Conservation (phyloP, 2,113 vertebrate genomes). For the Elaphurus davidianus region DNA sequence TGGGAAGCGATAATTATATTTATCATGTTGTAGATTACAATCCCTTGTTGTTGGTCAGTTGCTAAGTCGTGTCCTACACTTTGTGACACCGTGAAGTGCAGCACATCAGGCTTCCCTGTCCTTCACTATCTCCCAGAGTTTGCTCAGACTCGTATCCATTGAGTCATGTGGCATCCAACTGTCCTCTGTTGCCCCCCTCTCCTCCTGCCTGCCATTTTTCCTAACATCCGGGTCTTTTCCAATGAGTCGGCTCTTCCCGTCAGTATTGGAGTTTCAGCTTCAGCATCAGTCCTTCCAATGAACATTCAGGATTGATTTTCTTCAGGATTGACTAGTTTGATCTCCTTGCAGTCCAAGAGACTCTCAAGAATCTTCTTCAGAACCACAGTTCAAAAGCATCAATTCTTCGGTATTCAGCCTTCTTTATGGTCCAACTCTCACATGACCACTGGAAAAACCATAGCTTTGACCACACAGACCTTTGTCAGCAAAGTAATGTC, state of each 20-base stretch:
- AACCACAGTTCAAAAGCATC: not conserved
- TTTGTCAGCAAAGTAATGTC: not conserved
- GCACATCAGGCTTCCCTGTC: not conserved
- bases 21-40: not conserved
- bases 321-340: not conserved
- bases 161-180: not conserved
- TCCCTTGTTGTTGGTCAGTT: not conserved
- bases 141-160: not conserved
- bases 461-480: not conserved
- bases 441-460: not conserved
- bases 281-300: not conserved
- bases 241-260: not conserved
- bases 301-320: not conserved
- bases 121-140: not conserved
- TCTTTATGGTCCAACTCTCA: not conserved
- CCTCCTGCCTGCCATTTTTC: not conserved
- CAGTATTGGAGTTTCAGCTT: not conserved
- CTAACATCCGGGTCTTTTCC: not conserved
- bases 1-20: not conserved
- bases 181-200: not conserved
- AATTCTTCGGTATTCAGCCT: not conserved
- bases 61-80: accelerated
- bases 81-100: not conserved
- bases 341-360: not conserved
- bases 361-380: not conserved